A percentile compares a stretch with the other conserved stretches of the same genome.
These are phyloP conservation scores for Nephotettix cincticeps DNA, from an alignment of 1,140 invertebrate species.

Conservation along the genomic window DNA sequence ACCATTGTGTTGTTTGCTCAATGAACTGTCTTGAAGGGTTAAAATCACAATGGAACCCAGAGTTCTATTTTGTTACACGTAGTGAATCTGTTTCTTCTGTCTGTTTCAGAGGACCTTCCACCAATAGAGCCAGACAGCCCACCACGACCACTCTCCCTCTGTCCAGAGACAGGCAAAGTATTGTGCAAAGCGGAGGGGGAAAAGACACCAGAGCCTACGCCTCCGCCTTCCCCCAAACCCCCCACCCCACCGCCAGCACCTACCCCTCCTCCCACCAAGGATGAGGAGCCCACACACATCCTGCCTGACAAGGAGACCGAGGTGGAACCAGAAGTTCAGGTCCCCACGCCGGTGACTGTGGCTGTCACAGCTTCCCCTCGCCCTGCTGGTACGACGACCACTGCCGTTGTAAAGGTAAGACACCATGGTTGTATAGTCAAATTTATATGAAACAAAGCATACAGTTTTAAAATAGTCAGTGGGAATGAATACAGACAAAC, in stretches of 20 bases:
- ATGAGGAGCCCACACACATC: not conserved
- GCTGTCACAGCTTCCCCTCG: not conserved
- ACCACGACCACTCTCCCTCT: slow-evolving; percentile 63
- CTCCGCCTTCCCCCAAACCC: slow-evolving; percentile 38
- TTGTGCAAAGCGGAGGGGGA: slow-evolving; percentile 66
- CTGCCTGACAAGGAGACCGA: slow-evolving; percentile 22
- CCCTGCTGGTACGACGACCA: not conserved
- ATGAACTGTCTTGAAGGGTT: too few relatives aligned
- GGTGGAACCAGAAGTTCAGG: not conserved
- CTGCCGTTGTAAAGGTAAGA: slow-evolving; percentile 27
- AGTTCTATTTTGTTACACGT: too few relatives aligned
- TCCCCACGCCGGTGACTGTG: not conserved
- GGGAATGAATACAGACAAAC: too few relatives aligned
- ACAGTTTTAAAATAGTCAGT: too few relatives aligned
- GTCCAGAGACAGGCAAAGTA: slow-evolving; percentile 65
- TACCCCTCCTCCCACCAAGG: not conserved
- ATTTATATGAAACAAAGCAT: too few relatives aligned
- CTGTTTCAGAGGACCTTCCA: slow-evolving; percentile 47
- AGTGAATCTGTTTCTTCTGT: too few relatives aligned
- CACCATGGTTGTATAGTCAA: too few relatives aligned
- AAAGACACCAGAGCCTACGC: slow-evolving; percentile 42
- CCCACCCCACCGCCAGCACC: slow-evolving; percentile 15
- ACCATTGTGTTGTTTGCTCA: too few relatives aligned
- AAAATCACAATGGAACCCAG: too few relatives aligned
- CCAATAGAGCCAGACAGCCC: slow-evolving; percentile 63